Base-by-base conservation (phyloP, 2,113 vertebrate genomes). In the Corythaeola cristata region DNA sequence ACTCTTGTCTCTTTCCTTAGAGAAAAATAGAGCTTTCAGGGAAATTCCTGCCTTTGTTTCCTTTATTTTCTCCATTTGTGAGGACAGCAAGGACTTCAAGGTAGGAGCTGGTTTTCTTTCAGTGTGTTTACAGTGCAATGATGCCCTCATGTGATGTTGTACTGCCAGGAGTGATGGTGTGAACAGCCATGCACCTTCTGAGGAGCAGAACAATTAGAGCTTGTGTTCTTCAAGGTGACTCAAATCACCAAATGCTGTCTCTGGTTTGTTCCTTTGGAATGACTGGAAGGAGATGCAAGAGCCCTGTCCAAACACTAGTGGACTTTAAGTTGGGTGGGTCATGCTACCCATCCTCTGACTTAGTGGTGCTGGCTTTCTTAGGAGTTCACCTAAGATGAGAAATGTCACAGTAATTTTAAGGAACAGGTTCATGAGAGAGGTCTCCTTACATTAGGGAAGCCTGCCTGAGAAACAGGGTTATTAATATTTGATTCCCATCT, bases 61-160 rank as follows among this genome's bases (percentile, higher is more conserved):
- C 15, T 53, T 33, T 45, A 12, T 56, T 92, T 53, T 79, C 27
- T 49, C 49, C 49, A 5, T 35, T 50, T 71, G 47, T 3, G 77
- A 91, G 60, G 74, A 22, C 41, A 78, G 41, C 0, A 1, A 60
- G 67, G 33, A 2, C 24, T 80, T 41, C 1, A 30, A 92, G 76
- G 89, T 3, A 39, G 79, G 33, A 60, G 58, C 62, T 84, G 81
- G 4, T 62, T 87, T 90, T 53, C 77, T 69, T 22, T 41, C 58
- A 3, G 28, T 30, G 47, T 88, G 53, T 85, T 96, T 85, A 72
- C 71, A 67, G 82, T 49, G 88, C 91, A 86, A 69, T 1, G 49
- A 89, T 94, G 95, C 92, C 85, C 69, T 87, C 73, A 3, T 91
- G 92, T 91, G 91, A 88, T 96, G 64, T 27, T 68, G 68, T 32